Conservation (phyloP, 2,797 vertebrate genomes). For the Muscicapa comitata region DNA sequence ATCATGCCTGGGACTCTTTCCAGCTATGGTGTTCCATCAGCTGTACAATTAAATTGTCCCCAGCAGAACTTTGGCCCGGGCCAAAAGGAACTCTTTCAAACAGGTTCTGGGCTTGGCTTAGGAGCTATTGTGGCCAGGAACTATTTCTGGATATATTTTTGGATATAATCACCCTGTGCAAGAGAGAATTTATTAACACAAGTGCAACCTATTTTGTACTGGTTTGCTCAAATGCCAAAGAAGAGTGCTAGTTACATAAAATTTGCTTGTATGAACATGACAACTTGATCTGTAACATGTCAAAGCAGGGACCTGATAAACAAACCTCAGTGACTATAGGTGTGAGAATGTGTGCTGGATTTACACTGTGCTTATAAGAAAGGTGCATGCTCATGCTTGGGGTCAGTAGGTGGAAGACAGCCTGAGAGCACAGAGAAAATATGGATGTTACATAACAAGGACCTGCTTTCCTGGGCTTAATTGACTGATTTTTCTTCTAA, state of each 20-base stretch:
- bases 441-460: neutral
- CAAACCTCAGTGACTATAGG: neutral
- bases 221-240: neutral
- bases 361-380: neutral
- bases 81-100: neutral
- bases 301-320: neutral
- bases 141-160: neutral
- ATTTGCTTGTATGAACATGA: neutral
- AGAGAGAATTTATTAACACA: neutral
- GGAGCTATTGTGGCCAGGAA: neutral
- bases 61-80: neutral
- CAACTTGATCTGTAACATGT: neutral
- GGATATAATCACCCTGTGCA: neutral
- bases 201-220: neutral
- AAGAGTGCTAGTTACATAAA: accelerated
- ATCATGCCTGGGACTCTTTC: neutral
- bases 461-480: neutral
- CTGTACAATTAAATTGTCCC: neutral
- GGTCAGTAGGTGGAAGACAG: neutral
- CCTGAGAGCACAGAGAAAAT: neutral
- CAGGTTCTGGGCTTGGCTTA: neutral
- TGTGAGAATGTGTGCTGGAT: neutral
- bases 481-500: neutral
- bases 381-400: neutral
- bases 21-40: neutral